Conservation (phyloP, 1,140 invertebrate genomes). For the Frieseomelitta varia region DNA sequence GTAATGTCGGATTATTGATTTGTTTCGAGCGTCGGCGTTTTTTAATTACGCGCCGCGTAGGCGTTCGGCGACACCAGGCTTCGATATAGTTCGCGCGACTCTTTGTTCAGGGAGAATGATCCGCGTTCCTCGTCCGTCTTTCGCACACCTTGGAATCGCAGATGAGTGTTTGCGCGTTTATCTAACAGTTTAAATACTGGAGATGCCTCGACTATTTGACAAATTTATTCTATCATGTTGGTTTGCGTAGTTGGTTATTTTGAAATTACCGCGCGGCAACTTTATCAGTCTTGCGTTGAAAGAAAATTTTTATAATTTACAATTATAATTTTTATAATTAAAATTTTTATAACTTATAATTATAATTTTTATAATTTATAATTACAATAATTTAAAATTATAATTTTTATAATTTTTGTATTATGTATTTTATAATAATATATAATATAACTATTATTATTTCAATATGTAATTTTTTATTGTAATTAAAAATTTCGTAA, state of each 20-base stretch:
- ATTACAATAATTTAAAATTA: no score
- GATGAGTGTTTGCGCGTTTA: neutral
- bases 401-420: no score
- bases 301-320: no score
- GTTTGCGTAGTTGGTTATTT: neutral
- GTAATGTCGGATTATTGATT: conserved; percentile 35
- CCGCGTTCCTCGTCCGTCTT: neutral
- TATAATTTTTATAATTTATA: no score
- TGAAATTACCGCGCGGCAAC: neutral
- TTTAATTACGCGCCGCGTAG: neutral
- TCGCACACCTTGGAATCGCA: neutral
- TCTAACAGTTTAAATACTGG: neutral
- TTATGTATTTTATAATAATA: no score
- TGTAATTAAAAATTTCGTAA: no score
- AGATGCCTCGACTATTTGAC: neutral
- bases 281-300: no score
- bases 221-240: neutral
- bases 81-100: neutral
- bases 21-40: conserved; percentile 26
- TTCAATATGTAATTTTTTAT: no score
- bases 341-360: no score
- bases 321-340: no score
- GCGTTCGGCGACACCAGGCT: neutral
- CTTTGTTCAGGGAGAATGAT: neutral
- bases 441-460: no score